These are phyloP conservation scores for Drosophila parvula DNA, from an alignment of 1,140 invertebrate species.

Conservation along the genomic window DNA sequence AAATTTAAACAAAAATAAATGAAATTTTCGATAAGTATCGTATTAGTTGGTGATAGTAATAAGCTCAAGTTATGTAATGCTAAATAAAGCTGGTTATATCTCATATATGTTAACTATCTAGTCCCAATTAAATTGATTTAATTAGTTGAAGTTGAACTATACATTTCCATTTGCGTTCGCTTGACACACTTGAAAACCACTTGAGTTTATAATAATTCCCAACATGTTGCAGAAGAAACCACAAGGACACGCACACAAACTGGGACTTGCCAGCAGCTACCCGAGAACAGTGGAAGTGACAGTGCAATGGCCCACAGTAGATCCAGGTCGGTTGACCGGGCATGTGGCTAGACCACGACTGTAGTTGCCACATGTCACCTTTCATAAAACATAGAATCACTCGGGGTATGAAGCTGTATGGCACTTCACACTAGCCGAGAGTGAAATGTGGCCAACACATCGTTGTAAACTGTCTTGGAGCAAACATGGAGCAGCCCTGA, in stretches of 20 bases:
- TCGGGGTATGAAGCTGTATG: slow-evolving; percentile 56
- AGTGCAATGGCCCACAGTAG: slow-evolving; percentile 37
- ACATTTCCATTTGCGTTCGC: slow-evolving; percentile 43
- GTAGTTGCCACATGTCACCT: slow-evolving; percentile 77
- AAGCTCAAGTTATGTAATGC: not conserved
- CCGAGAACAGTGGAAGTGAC: slow-evolving; percentile 64
- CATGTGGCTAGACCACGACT: slow-evolving; percentile 60
- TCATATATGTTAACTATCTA: not conserved
- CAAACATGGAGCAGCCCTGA: slow-evolving; percentile 17
- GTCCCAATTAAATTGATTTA: slow-evolving; percentile 7
- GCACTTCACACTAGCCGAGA: slow-evolving; percentile 37
- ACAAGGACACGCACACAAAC: slow-evolving; percentile 37
- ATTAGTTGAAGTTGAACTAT: slow-evolving; percentile 6
- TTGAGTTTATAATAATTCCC: slow-evolving; percentile 72
- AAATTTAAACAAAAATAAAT: not conserved
- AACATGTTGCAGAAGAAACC: slow-evolving; percentile 70
- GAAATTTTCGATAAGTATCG: not conserved
- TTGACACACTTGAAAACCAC: slow-evolving; percentile 54
- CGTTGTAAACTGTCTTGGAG: slow-evolving; percentile 31
- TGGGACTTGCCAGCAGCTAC: slow-evolving; percentile 4
- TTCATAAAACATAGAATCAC: slow-evolving; percentile 80
- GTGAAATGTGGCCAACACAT: slow-evolving; percentile 39
- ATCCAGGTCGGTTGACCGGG: slow-evolving; percentile 29
- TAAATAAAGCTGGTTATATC: not conserved
- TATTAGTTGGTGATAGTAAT: not conserved